These are phyloP conservation scores for Vidua chalybeata DNA, from an alignment of 2,113 vertebrate species.

Conservation along the genomic window DNA sequence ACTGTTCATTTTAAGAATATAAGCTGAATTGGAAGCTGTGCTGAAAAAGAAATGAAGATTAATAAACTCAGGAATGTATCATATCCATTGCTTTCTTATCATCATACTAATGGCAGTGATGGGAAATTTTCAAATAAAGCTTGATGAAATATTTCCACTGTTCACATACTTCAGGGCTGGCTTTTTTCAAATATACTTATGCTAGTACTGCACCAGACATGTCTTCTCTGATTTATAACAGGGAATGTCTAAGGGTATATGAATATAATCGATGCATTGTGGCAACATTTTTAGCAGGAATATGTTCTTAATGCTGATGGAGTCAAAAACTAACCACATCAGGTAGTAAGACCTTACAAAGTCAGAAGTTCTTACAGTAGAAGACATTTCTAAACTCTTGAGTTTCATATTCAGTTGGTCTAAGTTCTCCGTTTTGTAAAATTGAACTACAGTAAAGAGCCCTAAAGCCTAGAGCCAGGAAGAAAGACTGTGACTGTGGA, in stretches of 20 bases:
- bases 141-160: not conserved
- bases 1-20: not conserved
- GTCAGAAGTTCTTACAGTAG: not conserved
- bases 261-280: not conserved
- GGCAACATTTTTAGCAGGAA: not conserved
- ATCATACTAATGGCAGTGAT: not conserved
- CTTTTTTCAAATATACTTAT: not conserved
- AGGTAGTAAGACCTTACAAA: not conserved
- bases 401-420: not conserved
- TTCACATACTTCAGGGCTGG: not conserved
- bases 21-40: not conserved
- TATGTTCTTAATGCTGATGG: not conserved
- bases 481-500: not conserved
- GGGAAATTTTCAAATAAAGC: not conserved
- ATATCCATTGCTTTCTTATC: not conserved
- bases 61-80: not conserved
- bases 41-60: not conserved
- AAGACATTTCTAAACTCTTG: not conserved
- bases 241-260: not conserved
- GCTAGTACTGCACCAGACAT: not conserved
- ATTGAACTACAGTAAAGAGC: not conserved
- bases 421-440: not conserved
- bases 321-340: not conserved
- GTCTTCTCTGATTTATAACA: not conserved
- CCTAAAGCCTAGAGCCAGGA: not conserved